Percentiles rank a stretch among this genome's conserved stretches.
These are phyloP conservation scores for Platalea minor DNA, from an alignment of 2,797 vertebrate species.

Conservation along the genomic window DNA sequence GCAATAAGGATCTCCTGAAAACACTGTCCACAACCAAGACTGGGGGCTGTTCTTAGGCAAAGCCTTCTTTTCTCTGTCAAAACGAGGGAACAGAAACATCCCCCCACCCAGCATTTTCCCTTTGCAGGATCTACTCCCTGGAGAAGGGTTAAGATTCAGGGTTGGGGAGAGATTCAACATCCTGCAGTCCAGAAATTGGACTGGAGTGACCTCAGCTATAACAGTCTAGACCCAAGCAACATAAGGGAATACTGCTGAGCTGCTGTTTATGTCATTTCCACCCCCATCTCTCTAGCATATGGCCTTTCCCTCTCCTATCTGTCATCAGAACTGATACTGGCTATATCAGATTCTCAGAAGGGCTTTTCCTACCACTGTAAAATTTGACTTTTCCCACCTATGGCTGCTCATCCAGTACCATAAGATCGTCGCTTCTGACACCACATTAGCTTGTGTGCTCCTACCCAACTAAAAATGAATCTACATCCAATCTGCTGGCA, in stretches of 20 bases:
- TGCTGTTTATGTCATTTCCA: constrained; percentile 25
- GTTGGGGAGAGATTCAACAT: accelerated
- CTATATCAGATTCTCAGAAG: neutral
- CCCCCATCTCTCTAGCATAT: neutral
- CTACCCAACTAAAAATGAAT: neutral
- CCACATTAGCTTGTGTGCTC: neutral
- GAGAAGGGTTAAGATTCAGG: neutral
- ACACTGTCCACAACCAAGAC: neutral
- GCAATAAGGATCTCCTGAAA: neutral
- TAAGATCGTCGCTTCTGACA: neutral
- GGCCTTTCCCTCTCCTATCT: neutral
- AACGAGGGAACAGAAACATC: neutral
- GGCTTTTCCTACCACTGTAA: neutral
- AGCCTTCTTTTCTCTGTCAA: neutral
- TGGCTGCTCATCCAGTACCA: neutral
- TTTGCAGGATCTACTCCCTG: neutral
- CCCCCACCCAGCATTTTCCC: neutral
- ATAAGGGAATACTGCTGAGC: neutral
- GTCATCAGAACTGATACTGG: neutral
- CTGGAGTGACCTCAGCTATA: neutral
- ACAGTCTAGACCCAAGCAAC: neutral
- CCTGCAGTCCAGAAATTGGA: neutral
- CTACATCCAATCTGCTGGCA: neutral
- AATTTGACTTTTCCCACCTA: neutral
- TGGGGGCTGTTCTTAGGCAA: neutral